phyloP scores from a whole-genome alignment of 64 coral and sea anemone genomes.

The Pocillopora damicornis region DNA sequence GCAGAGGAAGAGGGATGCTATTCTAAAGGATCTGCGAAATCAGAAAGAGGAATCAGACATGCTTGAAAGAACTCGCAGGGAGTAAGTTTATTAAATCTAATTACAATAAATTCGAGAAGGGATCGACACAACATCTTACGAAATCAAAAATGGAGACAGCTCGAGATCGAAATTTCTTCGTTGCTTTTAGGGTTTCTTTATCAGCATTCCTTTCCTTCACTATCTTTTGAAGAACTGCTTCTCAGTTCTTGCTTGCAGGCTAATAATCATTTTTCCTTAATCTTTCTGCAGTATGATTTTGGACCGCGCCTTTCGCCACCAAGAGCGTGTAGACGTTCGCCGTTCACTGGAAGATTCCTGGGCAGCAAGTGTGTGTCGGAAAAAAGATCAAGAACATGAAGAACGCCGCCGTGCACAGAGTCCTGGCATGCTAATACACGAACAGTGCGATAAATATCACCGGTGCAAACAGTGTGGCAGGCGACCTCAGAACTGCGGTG shows the following conservation, averaged over 20 bases:
- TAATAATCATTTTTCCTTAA: background rate
- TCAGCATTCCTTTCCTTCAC: no score
- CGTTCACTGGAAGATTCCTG: constrained; percentile 69
- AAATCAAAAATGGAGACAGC: no score
- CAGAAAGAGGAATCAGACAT: constrained; percentile 94
- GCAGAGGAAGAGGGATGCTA: constrained; percentile 90
- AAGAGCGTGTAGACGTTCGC: constrained; percentile 67
- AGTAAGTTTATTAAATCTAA: constrained; percentile 46
- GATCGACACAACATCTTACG: no score
- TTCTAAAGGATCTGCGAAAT: constrained; percentile 74
- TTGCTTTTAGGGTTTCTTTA: no score
- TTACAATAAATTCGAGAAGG: background rate
- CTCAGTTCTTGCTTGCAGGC: background rate
- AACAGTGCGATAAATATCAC: constrained; percentile 77
- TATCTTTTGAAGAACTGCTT: no score
- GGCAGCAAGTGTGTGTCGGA: constrained; percentile 42
- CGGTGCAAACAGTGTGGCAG: constrained; percentile 77
- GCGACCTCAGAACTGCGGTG: constrained; percentile 73
- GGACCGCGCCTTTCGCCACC: constrained; percentile 87
- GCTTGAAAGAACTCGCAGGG: constrained; percentile 89
- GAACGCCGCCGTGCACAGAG: constrained; percentile 29
- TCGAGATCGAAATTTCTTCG: no score
- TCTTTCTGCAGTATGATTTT: constrained; percentile 74
- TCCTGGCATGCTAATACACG: constrained; percentile 74
- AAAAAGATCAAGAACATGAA: constrained; percentile 47